Percentiles rank a stretch among this genome's conserved stretches.
phyloP scores from a whole-genome alignment of 1,140 invertebrate species.

The Ceratina australensis region DNA sequence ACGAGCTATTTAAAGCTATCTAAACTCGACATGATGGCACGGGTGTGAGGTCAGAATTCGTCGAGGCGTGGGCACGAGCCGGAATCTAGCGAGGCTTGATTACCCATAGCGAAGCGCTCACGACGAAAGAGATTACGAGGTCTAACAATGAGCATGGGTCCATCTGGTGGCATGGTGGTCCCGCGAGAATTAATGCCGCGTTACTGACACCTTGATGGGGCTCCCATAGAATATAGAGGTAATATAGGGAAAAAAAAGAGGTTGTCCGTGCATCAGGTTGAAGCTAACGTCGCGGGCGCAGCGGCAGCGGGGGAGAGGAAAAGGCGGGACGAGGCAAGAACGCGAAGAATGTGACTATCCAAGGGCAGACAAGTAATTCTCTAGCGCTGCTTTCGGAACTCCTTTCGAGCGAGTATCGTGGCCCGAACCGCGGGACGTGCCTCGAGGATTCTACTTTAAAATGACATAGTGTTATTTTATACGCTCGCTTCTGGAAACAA shows the following conservation, averaged over 20 bases:
- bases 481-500: constrained; percentile 47
- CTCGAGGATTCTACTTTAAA: constrained; percentile 42
- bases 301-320: background rate
- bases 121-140: constrained; percentile 55
- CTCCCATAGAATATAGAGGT: constrained; percentile 8
- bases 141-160: constrained; percentile 34
- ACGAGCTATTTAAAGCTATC: background rate
- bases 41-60: constrained; percentile 25
- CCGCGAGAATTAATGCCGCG: constrained; percentile 69
- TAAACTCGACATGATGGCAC: constrained; percentile 29
- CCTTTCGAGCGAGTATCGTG: constrained; percentile 45
- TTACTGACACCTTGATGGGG: constrained; percentile 68
- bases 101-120: constrained; percentile 42
- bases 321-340: constrained; percentile 17
- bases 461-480: constrained; percentile 67
- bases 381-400: constrained; percentile 24
- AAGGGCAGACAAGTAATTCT: constrained; percentile 55
- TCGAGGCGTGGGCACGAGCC: constrained; percentile 54
- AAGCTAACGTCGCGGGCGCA: background rate
- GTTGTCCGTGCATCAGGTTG: background rate
- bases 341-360: constrained; percentile 50
- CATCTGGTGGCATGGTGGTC: constrained; percentile 62
- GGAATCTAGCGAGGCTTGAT: constrained; percentile 48
- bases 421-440: constrained; percentile 50
- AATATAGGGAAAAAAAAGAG: background rate